phyloP scores from a whole-genome alignment of 2,113 vertebrate genomes.

The Datnioides undecimradiatus region DNA sequence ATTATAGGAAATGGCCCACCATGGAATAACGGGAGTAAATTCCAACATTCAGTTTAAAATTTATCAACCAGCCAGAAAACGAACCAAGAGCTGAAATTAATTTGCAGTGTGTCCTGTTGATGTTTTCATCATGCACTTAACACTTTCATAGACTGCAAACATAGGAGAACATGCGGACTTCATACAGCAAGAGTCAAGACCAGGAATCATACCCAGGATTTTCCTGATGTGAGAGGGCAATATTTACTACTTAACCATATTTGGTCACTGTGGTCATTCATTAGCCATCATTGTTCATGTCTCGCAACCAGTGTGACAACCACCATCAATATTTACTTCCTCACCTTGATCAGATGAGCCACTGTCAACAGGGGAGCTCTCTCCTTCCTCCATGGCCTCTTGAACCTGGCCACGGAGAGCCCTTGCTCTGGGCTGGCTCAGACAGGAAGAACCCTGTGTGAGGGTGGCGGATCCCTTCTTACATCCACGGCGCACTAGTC shows the following conservation, averaged over 20 bases:
- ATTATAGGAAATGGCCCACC: too few relatives aligned
- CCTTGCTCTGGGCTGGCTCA: constrained; percentile 63
- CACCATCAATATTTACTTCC: neutral
- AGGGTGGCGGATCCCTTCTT: constrained; percentile 61
- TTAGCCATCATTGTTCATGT: neutral
- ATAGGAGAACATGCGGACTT: neutral
- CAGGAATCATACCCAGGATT: neutral
- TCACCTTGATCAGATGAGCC: constrained; percentile 83
- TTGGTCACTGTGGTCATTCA: neutral
- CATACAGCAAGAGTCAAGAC: neutral
- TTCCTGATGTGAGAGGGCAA: neutral
- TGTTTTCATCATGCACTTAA: too few relatives aligned
- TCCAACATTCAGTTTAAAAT: too few relatives aligned
- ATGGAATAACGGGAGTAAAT: too few relatives aligned
- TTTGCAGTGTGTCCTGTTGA: too few relatives aligned
- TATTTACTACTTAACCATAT: neutral
- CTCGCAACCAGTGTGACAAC: neutral
- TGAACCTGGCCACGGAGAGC: constrained; percentile 57
- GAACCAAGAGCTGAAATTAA: too few relatives aligned
- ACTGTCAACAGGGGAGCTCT: constrained; percentile 78
- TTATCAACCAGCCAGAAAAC: too few relatives aligned
- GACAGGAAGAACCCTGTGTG: constrained; percentile 50
- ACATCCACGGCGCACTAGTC: constrained; percentile 57
- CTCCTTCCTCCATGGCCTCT: constrained; percentile 71
- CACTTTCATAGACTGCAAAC: too few relatives aligned